phyloP scores from a whole-genome alignment of 2,113 vertebrate genomes.

The Astatotilapia flaviijosephi region DNA sequence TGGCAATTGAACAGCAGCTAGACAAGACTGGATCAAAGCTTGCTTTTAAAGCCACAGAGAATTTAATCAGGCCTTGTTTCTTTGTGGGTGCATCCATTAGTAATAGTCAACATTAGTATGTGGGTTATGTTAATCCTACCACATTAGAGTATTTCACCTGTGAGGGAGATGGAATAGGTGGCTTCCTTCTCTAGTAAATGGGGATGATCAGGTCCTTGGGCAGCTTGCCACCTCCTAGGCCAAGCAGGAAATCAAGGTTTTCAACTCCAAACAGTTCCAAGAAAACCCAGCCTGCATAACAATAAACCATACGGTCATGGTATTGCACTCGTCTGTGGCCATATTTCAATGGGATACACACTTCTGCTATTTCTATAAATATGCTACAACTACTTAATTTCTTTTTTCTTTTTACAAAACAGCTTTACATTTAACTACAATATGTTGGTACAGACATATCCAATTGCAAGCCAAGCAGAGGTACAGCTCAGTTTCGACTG shows the following conservation, averaged over 20 bases:
- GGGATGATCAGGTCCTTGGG: not conserved
- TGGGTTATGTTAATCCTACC: not conserved
- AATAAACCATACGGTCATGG: accelerated
- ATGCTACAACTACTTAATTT: not conserved
- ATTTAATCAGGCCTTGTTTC: not conserved
- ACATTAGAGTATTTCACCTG: not conserved
- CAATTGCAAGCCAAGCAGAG: not conserved
- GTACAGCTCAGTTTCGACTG: not conserved
- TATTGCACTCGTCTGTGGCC: not conserved
- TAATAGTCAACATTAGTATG: not conserved
- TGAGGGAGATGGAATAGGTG: not conserved
- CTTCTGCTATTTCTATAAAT: not conserved
- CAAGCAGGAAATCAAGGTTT: not conserved
- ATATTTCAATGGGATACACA: accelerated
- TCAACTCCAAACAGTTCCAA: not conserved
- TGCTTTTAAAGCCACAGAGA: not conserved
- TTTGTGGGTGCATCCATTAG: not conserved
- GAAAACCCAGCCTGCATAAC: not conserved
- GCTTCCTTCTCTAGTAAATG: not conserved
- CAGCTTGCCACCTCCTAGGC: not conserved
- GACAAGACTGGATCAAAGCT: not conserved
- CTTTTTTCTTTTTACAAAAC: not conserved
- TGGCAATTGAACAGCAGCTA: not conserved
- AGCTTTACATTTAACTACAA: not conserved
- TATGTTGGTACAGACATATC: not conserved